Evolutionary conservation across 1,140 invertebrate genomes (phyloP).

Genomic region (Aphelinus certus): DNA sequence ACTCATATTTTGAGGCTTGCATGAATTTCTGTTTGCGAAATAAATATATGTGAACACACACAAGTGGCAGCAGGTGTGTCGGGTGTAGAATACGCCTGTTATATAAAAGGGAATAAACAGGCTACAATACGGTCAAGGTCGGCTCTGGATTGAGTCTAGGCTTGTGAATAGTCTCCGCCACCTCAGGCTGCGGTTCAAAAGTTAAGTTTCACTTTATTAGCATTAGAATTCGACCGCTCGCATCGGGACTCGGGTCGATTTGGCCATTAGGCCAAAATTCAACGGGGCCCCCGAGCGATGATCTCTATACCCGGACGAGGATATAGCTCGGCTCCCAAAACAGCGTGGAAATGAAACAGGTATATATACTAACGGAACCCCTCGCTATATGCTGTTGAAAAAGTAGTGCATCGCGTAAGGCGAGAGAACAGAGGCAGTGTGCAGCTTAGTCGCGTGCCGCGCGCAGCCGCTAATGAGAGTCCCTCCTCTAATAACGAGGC

Average conservation of each 20-base stretch:
- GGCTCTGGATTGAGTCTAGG: background rate
- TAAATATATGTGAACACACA: constrained; percentile 7
- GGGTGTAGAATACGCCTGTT: background rate
- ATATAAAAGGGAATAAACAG: constrained; percentile 28
- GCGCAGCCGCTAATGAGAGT: constrained; percentile 20
- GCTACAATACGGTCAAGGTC: background rate
- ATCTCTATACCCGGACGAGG: no score
- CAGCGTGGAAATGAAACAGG: background rate
- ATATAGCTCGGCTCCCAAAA: no score
- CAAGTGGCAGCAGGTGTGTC: constrained; percentile 24
- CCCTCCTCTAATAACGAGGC: constrained; percentile 29
- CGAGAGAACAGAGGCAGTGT: background rate
- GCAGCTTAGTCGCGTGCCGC: background rate
- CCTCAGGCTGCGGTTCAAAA: no score
- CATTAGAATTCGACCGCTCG: no score
- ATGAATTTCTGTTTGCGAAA: background rate
- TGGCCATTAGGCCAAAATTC: no score
- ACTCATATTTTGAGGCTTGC: background rate
- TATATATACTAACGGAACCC: background rate
- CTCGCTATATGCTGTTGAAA: background rate
- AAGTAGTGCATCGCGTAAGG: background rate
- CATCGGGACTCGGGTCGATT: no score
- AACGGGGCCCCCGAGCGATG: no score
- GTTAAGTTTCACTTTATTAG: no score
- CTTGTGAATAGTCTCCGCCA: no score